Evolutionary conservation across 2,888 invertebrate genomes (phyloP).

Genomic region (Tetanocera ferruginea): DNA sequence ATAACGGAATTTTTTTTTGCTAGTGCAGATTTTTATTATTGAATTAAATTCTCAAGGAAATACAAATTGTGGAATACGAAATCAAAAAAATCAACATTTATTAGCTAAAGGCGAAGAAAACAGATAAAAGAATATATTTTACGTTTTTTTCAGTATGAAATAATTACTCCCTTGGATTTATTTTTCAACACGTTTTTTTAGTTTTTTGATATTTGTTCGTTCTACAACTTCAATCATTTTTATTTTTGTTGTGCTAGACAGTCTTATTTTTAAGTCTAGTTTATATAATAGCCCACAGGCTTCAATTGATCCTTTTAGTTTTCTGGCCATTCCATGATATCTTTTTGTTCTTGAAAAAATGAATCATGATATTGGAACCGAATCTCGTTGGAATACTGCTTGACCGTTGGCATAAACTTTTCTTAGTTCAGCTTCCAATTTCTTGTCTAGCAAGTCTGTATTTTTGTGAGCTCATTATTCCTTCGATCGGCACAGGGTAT

Average conservation of each 20-base stretch:
- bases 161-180: too few species aligned
- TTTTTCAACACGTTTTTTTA: too few species aligned
- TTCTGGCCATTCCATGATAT: background rate
- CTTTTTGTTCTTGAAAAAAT: background rate
- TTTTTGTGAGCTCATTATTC: background rate
- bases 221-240: background rate
- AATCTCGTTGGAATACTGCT: background rate
- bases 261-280: background rate
- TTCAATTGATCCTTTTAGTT: background rate
- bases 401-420: background rate
- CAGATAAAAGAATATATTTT: too few species aligned
- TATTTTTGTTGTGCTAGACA: background rate
- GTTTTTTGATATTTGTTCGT: too few species aligned
- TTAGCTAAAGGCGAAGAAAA: too few species aligned
- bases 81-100: too few species aligned
- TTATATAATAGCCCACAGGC: background rate
- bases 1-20: too few species aligned
- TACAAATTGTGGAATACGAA: too few species aligned
- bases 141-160: too few species aligned
- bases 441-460: background rate
- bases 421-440: background rate
- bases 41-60: too few species aligned
- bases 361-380: background rate
- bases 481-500: background rate
- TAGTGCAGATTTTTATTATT: too few species aligned